A percentile compares a stretch with the other conserved stretches of the same genome.
Conservation (phyloP, 1,140 invertebrate genomes). For the Monomorium pharaonis region DNA sequence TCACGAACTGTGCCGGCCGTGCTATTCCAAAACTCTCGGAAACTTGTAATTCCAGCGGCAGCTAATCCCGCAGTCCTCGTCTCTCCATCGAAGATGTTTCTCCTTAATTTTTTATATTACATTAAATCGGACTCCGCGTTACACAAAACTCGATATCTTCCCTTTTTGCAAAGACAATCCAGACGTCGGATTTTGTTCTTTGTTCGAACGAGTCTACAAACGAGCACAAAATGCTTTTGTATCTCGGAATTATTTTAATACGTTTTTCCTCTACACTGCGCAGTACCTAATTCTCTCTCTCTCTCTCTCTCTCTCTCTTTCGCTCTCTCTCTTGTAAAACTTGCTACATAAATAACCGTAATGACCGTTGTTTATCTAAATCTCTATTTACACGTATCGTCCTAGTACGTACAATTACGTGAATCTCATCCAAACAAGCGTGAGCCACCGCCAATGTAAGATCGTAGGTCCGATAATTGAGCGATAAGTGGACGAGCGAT, state of each 20-base stretch:
- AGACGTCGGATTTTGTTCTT: background rate
- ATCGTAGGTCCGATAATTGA: slow-evolving; percentile 5
- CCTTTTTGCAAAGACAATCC: background rate
- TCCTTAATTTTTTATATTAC: slow-evolving; percentile 48
- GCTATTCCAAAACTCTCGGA: slow-evolving; percentile 36
- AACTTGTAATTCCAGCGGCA: slow-evolving; percentile 28
- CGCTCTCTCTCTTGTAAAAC: too few relatives aligned
- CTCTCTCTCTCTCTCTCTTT: background rate
- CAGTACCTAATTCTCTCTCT: background rate
- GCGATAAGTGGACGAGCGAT: slow-evolving; percentile 35
- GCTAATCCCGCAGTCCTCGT: background rate
- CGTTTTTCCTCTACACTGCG: background rate
- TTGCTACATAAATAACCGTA: background rate
- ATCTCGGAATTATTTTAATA: background rate
- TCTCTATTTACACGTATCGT: background rate
- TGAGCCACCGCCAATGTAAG: background rate
- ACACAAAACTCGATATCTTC: slow-evolving; percentile 2
- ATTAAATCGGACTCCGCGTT: slow-evolving; percentile 22
- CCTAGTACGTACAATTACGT: background rate
- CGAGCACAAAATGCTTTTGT: background rate
- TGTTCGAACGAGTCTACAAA: background rate
- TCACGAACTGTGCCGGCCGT: background rate
- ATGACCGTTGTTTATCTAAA: background rate
- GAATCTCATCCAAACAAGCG: background rate
- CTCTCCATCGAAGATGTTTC: slow-evolving; percentile 21